phyloP scores from a whole-genome alignment of 2,113 vertebrate species.

The Prunella fulvescens region DNA sequence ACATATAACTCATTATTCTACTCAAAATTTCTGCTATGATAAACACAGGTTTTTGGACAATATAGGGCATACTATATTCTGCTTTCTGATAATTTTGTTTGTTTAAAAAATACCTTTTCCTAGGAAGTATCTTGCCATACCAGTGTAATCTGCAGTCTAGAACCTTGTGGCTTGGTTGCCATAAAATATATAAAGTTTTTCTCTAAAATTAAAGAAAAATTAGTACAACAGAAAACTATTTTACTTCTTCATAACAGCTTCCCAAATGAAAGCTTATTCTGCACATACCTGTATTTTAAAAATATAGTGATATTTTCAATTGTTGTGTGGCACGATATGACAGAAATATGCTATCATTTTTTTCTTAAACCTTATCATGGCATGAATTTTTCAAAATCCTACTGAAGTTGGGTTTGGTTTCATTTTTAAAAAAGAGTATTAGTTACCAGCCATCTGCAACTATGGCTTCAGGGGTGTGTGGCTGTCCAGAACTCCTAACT shows the following conservation, averaged over 20 bases:
- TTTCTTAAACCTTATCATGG: neutral
- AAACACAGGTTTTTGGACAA: neutral
- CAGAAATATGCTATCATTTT: neutral
- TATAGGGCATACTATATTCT: neutral
- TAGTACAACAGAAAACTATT: neutral
- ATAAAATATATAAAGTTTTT: slow-evolving; percentile 7
- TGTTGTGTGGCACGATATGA: neutral
- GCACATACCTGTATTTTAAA: neutral
- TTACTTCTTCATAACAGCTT: neutral
- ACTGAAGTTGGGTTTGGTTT: neutral
- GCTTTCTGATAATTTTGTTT: neutral
- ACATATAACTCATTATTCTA: neutral
- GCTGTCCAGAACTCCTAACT: neutral
- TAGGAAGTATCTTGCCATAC: neutral
- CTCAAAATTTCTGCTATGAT: neutral
- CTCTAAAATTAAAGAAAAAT: neutral
- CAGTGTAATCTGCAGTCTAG: neutral
- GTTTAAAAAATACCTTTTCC: neutral
- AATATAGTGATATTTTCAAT: neutral
- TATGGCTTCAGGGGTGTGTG: neutral
- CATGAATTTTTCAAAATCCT: neutral
- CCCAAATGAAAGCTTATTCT: neutral
- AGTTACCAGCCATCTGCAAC: neutral
- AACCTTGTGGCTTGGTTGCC: neutral
- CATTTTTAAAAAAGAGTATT: neutral